Evolutionary conservation across 2,888 invertebrate species (phyloP), one percentile per base, ranked within the genome.

Genomic region (Ephialtes manifestator): DNA sequence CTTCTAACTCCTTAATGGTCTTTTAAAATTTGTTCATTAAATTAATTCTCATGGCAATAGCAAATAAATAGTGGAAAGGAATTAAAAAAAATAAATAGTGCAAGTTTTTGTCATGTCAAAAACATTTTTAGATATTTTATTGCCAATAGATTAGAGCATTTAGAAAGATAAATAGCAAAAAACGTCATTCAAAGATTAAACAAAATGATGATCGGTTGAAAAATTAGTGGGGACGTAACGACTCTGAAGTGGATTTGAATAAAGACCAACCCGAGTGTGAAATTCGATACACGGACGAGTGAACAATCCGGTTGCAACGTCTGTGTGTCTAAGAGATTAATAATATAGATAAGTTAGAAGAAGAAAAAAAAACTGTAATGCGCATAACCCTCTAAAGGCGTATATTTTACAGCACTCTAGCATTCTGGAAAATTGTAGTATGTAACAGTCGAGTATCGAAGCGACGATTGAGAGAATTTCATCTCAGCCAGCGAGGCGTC

Each of bases 321-420:
- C 76, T 78, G 53, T 82, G 81, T 76, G 70, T 83, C 83, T 81
- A 83, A 76, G 68, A 83, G 74, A 58, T 74, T 81, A 18, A 81
- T 76, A 75, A 70, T 60, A 68, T 77, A 84, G 83, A 80, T 68
- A 86, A 86, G 72, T 88, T 80, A 83, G 81, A 87, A 85, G 87
- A 89, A 90, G 88, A 79, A 79, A 81, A 90, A 90, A 77, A 46
- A 39, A 65, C 11, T 65, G 39, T 87, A 90, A 93, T 93, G 92
- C 91, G 92, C 92, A 93, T 92, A 91, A 92, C 90, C 90, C 89
- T 91, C 93, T 93, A 92, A 91, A 93, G 93, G 93, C 92, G 89
- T 90, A 91, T 93, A 93, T 93, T 86, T 92, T 94, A 94, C 94
- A 94, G 94, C 94, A 94, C 93, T 93, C 94, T 94, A 94, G 94